Conservation (phyloP, 2,888 invertebrate species). For the Torymus auratus region DNA sequence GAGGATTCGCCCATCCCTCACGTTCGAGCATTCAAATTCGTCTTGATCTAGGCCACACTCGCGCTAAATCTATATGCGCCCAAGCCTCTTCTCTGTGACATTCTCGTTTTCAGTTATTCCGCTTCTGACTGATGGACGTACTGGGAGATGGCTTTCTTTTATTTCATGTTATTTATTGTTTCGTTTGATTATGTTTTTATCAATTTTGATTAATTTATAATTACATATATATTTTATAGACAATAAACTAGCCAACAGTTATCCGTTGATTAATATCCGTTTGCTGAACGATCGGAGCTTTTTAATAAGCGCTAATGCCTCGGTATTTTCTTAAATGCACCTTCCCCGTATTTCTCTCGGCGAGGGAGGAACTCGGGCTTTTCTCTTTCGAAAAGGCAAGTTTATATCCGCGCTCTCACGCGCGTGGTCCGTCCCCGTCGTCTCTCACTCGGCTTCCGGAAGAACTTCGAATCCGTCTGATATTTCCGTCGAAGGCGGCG, state of each 20-base stretch:
- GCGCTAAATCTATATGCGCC: neutral
- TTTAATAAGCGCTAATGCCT: slow-evolving; percentile 39
- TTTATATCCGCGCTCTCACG: slow-evolving; percentile 41
- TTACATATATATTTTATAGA: too few relatives aligned
- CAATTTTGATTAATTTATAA: too few relatives aligned
- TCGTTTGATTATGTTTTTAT: too few relatives aligned
- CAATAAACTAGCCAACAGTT: too few relatives aligned
- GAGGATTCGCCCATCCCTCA: slow-evolving; percentile 74
- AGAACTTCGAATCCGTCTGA: slow-evolving; percentile 69
- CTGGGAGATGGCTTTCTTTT: too few relatives aligned
- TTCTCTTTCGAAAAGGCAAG: slow-evolving; percentile 36
- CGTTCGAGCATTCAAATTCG: slow-evolving; percentile 74
- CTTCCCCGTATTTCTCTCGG: slow-evolving; percentile 27
- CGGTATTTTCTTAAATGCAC: slow-evolving; percentile 38
- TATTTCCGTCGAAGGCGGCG: slow-evolving; percentile 65
- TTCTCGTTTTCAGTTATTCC: too few relatives aligned
- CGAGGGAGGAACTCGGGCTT: neutral
- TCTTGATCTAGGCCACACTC: slow-evolving; percentile 73
- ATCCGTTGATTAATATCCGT: too few relatives aligned
- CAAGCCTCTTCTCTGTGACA: too few relatives aligned
- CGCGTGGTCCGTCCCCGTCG: slow-evolving; percentile 31
- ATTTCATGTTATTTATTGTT: too few relatives aligned
- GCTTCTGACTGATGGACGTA: too few relatives aligned
- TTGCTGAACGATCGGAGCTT: too few relatives aligned
- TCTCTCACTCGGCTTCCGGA: slow-evolving; percentile 47